Evolutionary conservation across 1,140 invertebrate species (phyloP), one percentile per base, ranked within the genome.

Genomic region (Polypedilum pembai): DNA sequence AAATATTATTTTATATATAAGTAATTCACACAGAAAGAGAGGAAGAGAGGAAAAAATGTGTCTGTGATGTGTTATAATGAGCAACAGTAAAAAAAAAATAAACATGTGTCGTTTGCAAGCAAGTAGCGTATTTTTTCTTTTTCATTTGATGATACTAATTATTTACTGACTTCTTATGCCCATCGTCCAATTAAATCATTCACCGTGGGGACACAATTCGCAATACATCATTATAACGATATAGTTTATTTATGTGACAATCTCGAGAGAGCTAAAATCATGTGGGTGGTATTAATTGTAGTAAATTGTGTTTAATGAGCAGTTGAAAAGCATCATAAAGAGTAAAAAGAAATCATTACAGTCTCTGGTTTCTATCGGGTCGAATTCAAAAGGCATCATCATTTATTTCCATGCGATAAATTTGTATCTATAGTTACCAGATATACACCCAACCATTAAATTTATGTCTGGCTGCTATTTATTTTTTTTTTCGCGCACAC

Each of bases 191-290:
- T 56, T 56, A 56, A 56, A 56, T 56, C 12, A 12, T 56, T 56
- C 45, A 56, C 45, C 12, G 45, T 56, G n/a, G n/a, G 12, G 45
- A 56, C 12, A 4, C 45, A 56, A 56, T 56, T 56, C 45, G 24
- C 24, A 56, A 56, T 56, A 12, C 45, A 33, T 56, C 45, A 56
- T 56, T n/a, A n/a, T 56, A 56, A 56, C 3, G 15, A n/a, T 4
- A 56, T 56, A n/a, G 45, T 56, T 56, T 56, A 56, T 56, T 56
- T 56, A 56, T n/a, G 45, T 56, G 45, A 56, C 45, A 56, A 56
- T 45, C 8, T 3, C 45, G 45, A 56, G 8, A 45, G 8, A 45
- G 41, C 41, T 12, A 56, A 12, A n/a, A 56, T 3, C 10, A 56
- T 56, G 45, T 56, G 45, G 45, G 45, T 56, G 45, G 45, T n/a